These are phyloP conservation scores for Antennarius striatus DNA, from an alignment of 2,113 vertebrate genomes.

Conservation along the genomic window DNA sequence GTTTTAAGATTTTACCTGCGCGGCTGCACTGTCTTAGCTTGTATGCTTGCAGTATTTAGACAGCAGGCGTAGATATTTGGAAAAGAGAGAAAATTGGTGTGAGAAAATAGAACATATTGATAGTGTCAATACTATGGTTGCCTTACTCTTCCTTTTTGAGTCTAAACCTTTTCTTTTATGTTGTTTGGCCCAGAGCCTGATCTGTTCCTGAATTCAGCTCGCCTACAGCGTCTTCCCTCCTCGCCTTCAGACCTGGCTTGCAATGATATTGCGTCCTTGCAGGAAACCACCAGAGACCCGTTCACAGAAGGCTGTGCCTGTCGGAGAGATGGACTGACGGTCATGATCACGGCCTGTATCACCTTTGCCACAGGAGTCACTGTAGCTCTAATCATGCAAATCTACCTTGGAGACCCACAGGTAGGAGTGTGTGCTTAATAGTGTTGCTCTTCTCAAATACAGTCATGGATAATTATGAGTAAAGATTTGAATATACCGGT, in stretches of 20 bases:
- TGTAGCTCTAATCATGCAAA: slow-evolving; percentile 95
- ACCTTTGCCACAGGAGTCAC: slow-evolving; percentile 95
- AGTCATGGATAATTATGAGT: too few species aligned
- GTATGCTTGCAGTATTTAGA: too few species aligned
- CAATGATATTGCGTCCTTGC: slow-evolving; percentile 86
- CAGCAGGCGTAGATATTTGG: too few species aligned
- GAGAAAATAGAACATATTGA: background rate
- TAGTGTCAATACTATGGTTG: background rate
- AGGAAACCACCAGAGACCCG: slow-evolving; percentile 91
- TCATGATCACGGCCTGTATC: slow-evolving; percentile 96
- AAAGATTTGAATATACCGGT: too few species aligned
- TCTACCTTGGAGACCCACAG: slow-evolving; percentile 97
- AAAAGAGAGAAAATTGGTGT: background rate
- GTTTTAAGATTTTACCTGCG: too few species aligned
- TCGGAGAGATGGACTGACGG: slow-evolving; percentile 90
- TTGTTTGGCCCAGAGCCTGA: slow-evolving; percentile 86
- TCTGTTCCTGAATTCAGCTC: slow-evolving; percentile 90
- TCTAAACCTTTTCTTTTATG: background rate
- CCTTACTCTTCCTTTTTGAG: background rate
- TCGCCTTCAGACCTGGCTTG: slow-evolving; percentile 93
- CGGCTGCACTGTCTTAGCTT: too few species aligned
- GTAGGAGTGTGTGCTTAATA: slow-evolving; percentile 59
- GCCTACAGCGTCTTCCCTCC: slow-evolving; percentile 94
- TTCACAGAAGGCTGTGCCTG: slow-evolving; percentile 91
- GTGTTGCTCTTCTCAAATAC: too few species aligned